A percentile compares a stretch with the other conserved stretches of the same genome.
Conservation (phyloP, 2,888 invertebrate genomes). For the Phalera bucephala region DNA sequence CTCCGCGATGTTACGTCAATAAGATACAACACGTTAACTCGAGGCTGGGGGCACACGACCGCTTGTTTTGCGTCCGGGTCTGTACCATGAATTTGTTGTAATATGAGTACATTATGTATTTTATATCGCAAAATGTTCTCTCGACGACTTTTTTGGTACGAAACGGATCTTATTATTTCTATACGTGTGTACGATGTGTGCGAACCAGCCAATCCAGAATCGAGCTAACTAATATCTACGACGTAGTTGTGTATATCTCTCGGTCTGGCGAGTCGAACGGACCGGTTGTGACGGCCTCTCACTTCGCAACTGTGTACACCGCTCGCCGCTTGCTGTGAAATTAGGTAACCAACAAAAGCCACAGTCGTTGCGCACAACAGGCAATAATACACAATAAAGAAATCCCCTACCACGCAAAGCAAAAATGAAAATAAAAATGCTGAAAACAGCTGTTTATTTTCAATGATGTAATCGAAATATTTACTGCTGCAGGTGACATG, state of each 20-base stretch:
- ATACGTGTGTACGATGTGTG: constrained; percentile 27
- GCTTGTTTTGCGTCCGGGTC: constrained; percentile 75
- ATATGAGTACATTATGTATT: constrained; percentile 20
- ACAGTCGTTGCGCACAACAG: constrained; percentile 61
- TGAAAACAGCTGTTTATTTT: constrained; percentile 45
- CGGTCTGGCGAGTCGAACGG: constrained; percentile 68
- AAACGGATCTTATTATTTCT: constrained; percentile 48
- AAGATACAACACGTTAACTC: constrained; percentile 77
- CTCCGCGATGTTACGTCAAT: constrained; percentile 78
- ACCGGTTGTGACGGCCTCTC: constrained; percentile 81
- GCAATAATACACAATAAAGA: constrained; percentile 62
- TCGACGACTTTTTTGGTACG: constrained; percentile 41
- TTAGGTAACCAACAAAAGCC: constrained; percentile 80
- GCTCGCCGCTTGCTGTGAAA: constrained; percentile 73
- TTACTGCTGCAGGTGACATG: constrained; percentile 38
- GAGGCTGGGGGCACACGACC: constrained; percentile 67
- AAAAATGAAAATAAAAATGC: constrained; percentile 35
- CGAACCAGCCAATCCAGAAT: constrained; percentile 29
- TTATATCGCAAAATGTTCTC: constrained; percentile 33
- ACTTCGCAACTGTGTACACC: constrained; percentile 78
- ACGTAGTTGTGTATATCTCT: constrained; percentile 62
- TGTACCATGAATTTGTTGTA: constrained; percentile 59
- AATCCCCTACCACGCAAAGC: constrained; percentile 48
- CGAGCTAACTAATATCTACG: constrained; percentile 48
- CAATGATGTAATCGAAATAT: constrained; percentile 47